These are phyloP conservation scores for Sebastes schlegelii DNA, from an alignment of 2,113 vertebrate species.

Conservation along the genomic window DNA sequence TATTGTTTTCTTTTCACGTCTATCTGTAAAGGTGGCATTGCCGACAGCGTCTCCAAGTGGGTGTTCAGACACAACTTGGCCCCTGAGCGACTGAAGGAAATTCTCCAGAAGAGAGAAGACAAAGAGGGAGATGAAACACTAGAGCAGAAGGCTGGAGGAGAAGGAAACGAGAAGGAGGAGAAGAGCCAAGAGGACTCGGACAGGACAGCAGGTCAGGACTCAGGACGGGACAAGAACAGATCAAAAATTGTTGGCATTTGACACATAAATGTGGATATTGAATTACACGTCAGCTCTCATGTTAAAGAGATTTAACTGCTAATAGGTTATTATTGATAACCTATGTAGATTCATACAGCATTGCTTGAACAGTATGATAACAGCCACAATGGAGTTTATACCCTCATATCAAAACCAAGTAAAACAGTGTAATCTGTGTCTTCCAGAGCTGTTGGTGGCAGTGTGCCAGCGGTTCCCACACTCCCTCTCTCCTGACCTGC, in stretches of 20 bases:
- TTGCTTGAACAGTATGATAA: not conserved
- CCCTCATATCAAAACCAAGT: not conserved
- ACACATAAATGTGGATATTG: not conserved
- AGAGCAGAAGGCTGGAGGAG: constrained; percentile 17
- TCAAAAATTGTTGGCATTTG: not conserved
- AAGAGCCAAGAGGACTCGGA: constrained; percentile 39
- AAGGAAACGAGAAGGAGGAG: constrained; percentile 20
- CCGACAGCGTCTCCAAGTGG: constrained; percentile 96
- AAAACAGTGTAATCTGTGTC: constrained; percentile 23
- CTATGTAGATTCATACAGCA: not conserved
- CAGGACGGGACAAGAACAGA: not conserved
- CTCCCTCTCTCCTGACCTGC: constrained; percentile 91
- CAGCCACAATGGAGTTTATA: not conserved
- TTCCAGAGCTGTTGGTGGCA: constrained; percentile 87
- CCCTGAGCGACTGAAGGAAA: constrained; percentile 85
- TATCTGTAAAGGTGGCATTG: constrained; percentile 87
- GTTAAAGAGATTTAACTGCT: not conserved
- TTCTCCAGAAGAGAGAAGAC: constrained; percentile 73
- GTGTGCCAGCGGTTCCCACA: constrained; percentile 92
- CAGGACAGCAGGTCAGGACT: constrained; percentile 61
- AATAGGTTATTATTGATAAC: not conserved
- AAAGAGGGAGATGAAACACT: constrained; percentile 65
- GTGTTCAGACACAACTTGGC: constrained; percentile 91
- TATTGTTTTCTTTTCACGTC: not conserved
- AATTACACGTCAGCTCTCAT: not conserved